phyloP scores from a whole-genome alignment of 92 coral and sea anemone species.

The Epizoanthus stellaris region DNA sequence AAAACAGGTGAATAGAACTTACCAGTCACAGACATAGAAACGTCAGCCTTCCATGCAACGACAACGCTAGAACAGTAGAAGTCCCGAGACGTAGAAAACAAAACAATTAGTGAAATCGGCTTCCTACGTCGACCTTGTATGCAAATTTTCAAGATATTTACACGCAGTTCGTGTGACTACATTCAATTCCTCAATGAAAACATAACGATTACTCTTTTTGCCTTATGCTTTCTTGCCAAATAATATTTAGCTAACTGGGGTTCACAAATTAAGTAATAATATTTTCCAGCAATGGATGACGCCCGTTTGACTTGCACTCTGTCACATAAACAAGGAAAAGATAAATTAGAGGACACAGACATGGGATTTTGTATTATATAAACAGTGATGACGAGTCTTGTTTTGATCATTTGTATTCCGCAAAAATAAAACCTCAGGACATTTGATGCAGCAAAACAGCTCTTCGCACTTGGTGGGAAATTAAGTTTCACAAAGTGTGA shows the following conservation, averaged over 20 bases:
- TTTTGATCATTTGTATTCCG: constrained; percentile 8
- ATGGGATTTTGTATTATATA: constrained; percentile 11
- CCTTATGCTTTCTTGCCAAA: neutral
- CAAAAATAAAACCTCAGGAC: constrained; percentile 27
- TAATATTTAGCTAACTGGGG: neutral
- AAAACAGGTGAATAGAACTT: neutral
- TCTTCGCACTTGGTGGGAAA: neutral
- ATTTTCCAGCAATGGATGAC: neutral
- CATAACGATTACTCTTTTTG: neutral
- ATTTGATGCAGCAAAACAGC: constrained; percentile 16
- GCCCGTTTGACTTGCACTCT: neutral
- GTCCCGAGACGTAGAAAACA: constrained; percentile 24
- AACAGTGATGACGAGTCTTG: constrained; percentile 6
- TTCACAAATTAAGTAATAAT: neutral
- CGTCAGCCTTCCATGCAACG: neutral
- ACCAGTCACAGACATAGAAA: constrained; percentile 15
- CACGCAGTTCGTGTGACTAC: constrained; percentile 6
- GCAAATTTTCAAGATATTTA: constrained; percentile 44
- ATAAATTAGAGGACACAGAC: neutral
- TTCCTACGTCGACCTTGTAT: constrained; percentile 32
- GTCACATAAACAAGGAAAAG: neutral
- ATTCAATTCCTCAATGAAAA: constrained; percentile 34
- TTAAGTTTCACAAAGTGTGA: neutral
- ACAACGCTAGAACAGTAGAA: neutral
- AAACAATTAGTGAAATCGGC: constrained; percentile 12